phyloP scores from a whole-genome alignment of 2,113 vertebrate species.

The Ibidorhyncha struthersii region DNA sequence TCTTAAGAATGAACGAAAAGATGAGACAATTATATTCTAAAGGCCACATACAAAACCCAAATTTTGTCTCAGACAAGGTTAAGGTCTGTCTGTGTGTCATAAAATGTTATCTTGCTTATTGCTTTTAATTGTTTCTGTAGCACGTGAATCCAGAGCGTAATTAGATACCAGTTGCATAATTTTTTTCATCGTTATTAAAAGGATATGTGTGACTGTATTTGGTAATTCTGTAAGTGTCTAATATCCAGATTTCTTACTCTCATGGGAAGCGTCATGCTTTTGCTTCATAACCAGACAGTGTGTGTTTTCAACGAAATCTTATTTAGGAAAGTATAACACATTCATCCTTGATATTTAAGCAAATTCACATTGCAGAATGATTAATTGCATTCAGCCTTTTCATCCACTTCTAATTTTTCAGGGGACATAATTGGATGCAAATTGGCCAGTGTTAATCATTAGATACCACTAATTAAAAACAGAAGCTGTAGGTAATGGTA shows the following conservation, averaged over 20 bases:
- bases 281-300: not conserved
- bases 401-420: conserved; percentile 71
- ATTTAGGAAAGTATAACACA: conserved; percentile 41
- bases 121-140: not conserved
- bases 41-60: not conserved
- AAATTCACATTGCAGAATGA: conserved; percentile 42
- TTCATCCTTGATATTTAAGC: conserved; percentile 59
- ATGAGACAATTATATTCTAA: not conserved
- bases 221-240: not conserved
- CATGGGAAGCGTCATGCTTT: not conserved
- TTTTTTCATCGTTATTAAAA: not conserved
- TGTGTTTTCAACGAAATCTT: conserved; percentile 44
- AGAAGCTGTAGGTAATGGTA: conserved; percentile 74
- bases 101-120: not conserved
- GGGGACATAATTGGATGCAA: conserved; percentile 73
- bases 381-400: conserved; percentile 68
- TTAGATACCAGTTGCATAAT: not conserved
- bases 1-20: not conserved
- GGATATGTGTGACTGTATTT: not conserved
- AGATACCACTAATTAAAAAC: conserved; percentile 76
- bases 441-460: conserved; percentile 76
- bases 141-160: not conserved
- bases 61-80: not conserved
- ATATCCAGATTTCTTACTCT: conserved; percentile 2
- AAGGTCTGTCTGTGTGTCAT: not conserved